Conservation (phyloP, 2,797 vertebrate genomes). For the Lepilemur septentrionalis region DNA sequence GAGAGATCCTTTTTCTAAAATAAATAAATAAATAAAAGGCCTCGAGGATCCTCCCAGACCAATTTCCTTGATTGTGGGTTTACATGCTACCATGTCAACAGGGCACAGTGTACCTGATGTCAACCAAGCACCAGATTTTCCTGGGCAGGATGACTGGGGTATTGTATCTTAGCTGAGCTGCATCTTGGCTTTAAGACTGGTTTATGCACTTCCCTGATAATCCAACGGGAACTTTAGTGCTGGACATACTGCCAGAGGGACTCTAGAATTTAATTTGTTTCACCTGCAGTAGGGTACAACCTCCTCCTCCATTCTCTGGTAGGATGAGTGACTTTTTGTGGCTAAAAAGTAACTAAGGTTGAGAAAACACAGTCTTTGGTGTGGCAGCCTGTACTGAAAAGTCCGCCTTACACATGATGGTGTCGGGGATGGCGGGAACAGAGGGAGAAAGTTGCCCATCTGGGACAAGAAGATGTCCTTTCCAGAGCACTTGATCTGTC, state of each 20-base stretch:
- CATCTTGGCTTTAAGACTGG: accelerated
- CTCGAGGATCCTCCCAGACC: neutral
- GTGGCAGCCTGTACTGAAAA: neutral
- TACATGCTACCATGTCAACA: neutral
- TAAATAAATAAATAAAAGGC: neutral
- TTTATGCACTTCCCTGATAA: neutral
- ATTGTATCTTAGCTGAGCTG: neutral
- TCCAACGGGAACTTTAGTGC: neutral
- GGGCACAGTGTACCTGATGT: neutral
- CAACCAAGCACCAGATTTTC: neutral
- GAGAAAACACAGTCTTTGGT: neutral
- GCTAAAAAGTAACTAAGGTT: neutral
- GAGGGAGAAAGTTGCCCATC: neutral
- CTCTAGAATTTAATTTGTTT: neutral
- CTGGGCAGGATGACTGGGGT: neutral
- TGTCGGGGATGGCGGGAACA: too few relatives aligned
- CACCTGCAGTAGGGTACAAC: too few relatives aligned
- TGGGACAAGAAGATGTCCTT: neutral
- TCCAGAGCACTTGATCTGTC: neutral
- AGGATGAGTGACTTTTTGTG: neutral
- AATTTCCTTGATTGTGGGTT: neutral
- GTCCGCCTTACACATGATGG: neutral
- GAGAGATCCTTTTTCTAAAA: neutral
- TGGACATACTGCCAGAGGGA: neutral
- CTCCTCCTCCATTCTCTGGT: neutral